Evolutionary conservation across 92 coral and sea anemone genomes (phyloP).

Genomic region (Porites divaricata): DNA sequence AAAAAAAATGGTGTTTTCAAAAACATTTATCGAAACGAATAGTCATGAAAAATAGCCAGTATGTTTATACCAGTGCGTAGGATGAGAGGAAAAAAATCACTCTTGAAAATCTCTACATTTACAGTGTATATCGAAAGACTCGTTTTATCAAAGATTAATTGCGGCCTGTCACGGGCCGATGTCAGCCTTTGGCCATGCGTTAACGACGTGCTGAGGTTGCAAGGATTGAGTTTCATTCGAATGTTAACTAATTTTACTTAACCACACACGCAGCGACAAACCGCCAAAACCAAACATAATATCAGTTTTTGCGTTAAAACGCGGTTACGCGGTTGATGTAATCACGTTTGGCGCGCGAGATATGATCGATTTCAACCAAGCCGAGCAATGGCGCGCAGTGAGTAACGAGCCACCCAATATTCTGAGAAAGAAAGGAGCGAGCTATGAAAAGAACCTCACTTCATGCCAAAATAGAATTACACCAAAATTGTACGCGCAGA

Average conservation of each 20-base stretch:
- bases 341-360: conserved; percentile 7
- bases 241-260: conserved; percentile 44
- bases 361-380: not conserved
- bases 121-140: conserved; percentile 11
- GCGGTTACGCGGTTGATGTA: not conserved
- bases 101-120: conserved; percentile 1
- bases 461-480: not conserved
- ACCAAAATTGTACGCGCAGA: not conserved
- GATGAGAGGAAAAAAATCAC: not conserved
- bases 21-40: not conserved
- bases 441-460: not conserved
- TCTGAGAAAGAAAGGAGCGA: not conserved
- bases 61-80: not conserved
- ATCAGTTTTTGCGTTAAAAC: conserved; percentile 15
- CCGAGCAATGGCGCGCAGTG: not conserved
- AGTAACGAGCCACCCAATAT: not conserved
- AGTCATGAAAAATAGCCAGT: not conserved
- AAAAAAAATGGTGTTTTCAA: not conserved
- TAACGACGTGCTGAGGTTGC: conserved; percentile 35
- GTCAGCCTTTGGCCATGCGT: conserved; percentile 24
- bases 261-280: conserved; percentile 37
- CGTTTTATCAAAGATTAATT: conserved; percentile 51
- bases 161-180: conserved; percentile 5
- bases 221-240: conserved; percentile 27
- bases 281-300: conserved; percentile 20